Conservation (phyloP, 2,797 vertebrate species). For the Oreochromis grahami region DNA sequence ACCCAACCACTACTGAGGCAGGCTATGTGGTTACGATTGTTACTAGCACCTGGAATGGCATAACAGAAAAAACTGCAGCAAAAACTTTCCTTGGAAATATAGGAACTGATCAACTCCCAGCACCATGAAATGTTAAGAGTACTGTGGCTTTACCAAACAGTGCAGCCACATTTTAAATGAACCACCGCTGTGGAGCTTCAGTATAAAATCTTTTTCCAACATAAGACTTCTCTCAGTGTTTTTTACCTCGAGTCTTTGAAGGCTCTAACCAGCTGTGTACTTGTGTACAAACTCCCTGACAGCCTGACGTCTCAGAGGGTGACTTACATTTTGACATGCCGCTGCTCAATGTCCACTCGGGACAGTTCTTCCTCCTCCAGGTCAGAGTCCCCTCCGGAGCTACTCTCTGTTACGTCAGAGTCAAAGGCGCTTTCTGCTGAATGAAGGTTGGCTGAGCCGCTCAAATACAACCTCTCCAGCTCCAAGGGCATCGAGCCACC, state of each 20-base stretch:
- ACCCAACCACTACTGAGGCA: slow-evolving; percentile 30
- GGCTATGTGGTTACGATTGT: slow-evolving; percentile 36
- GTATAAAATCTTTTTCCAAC: background rate
- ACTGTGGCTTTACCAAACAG: background rate
- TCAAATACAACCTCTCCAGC: slow-evolving; percentile 89
- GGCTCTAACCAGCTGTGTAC: background rate
- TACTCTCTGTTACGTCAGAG: slow-evolving; percentile 96
- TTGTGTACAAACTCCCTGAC: background rate
- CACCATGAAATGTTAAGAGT: background rate
- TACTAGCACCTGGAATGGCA: slow-evolving; percentile 49
- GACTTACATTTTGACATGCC: slow-evolving; percentile 93
- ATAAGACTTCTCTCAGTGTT: background rate
- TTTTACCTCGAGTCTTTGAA: background rate
- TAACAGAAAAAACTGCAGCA: background rate
- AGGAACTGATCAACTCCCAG: background rate
- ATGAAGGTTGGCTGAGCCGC: slow-evolving; percentile 86
- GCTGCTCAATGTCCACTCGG: slow-evolving; percentile 87
- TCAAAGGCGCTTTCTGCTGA: slow-evolving; percentile 91
- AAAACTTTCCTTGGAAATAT: background rate
- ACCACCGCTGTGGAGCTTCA: background rate
- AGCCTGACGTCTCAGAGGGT: background rate
- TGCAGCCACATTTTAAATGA: background rate
- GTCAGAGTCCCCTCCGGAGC: slow-evolving; percentile 95
- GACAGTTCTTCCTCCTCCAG: slow-evolving; percentile 92
- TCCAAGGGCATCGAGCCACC: slow-evolving; percentile 86